Conservation (phyloP, 2,113 vertebrate genomes). For the Thamnophis sirtalis region DNA sequence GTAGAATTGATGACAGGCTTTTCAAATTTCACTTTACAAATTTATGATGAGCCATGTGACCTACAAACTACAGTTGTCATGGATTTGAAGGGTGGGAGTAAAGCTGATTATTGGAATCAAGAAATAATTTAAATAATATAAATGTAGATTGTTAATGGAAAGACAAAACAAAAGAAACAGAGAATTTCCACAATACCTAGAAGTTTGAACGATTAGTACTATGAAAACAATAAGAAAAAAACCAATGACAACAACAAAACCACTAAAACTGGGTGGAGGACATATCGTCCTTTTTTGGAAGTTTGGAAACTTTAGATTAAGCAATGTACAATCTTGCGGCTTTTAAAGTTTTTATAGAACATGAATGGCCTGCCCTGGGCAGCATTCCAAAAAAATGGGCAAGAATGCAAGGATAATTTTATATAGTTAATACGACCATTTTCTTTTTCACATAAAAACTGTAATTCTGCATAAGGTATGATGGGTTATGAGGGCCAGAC, state of each 20-base stretch:
- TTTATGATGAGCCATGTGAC: background rate
- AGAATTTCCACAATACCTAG: background rate
- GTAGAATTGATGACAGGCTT: background rate
- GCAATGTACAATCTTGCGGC: background rate
- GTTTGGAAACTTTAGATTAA: background rate
- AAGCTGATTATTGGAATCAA: background rate
- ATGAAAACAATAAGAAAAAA: background rate
- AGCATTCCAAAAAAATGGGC: background rate
- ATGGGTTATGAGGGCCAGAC: background rate
- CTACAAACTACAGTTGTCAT: background rate
- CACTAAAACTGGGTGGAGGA: background rate
- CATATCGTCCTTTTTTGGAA: background rate
- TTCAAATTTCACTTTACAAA: background rate
- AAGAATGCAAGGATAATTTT: background rate
- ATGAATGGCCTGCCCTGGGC: background rate
- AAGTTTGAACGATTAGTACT: background rate
- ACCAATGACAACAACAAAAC: background rate
- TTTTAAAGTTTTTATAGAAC: background rate
- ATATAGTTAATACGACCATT: background rate
- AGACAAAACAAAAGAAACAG: background rate
- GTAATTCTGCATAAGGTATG: background rate
- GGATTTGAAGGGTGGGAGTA: background rate
- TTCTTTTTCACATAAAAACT: background rate
- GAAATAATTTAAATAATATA: background rate
- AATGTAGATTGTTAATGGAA: background rate